phyloP scores from a whole-genome alignment of 2,797 vertebrate genomes.

The Merluccius polli region DNA sequence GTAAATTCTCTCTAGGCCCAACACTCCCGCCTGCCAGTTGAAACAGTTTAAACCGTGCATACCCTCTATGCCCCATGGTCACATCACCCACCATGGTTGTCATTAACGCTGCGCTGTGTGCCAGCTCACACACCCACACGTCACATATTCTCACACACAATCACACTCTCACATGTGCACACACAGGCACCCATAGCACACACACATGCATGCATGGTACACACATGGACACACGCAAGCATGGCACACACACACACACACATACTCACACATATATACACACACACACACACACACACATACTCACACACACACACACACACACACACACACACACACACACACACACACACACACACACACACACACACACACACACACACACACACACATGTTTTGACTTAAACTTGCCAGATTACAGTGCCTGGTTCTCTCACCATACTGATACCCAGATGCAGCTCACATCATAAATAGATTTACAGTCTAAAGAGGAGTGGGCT shows the following conservation, averaged over 20 bases:
- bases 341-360: not conserved
- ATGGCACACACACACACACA: constrained; percentile 7
- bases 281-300: constrained; percentile 14
- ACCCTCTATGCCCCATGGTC: constrained; percentile 26
- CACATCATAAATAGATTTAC: constrained; percentile 63
- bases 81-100: constrained; percentile 41
- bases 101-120: constrained; percentile 31
- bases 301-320: constrained; percentile 12
- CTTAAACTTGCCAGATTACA: constrained; percentile 45
- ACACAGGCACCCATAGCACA: too few relatives aligned
- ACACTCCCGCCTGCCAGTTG: constrained; percentile 25
- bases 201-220: too few relatives aligned
- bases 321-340: not conserved
- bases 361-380: not conserved
- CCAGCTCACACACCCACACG: constrained; percentile 6
- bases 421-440: constrained; percentile 41
- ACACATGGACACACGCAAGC: too few relatives aligned
- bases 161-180: too few relatives aligned
- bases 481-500: constrained; percentile 48
- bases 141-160: not conserved
- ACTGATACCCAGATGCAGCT: constrained; percentile 40
- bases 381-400: constrained; percentile 23
- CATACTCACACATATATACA: constrained; percentile 17
- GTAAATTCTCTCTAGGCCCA: constrained; percentile 34
- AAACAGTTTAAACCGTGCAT: constrained; percentile 27